These are phyloP conservation scores for Atractosteus spatula DNA, from an alignment of 2,113 vertebrate species.

Conservation along the genomic window DNA sequence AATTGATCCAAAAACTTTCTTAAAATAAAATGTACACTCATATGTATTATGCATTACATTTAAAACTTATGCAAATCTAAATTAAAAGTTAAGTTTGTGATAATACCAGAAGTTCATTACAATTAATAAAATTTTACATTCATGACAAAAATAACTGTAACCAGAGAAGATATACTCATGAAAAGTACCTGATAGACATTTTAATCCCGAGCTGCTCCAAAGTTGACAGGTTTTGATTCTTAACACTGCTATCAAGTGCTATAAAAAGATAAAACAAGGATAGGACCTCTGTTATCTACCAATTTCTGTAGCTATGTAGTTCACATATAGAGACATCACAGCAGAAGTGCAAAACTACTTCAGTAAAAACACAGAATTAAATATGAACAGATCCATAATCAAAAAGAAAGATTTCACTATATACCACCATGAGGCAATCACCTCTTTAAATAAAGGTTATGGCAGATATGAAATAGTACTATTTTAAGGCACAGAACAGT, in stretches of 20 bases:
- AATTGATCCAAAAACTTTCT: no score
- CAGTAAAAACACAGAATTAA: not conserved
- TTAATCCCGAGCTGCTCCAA: conserved; percentile 73
- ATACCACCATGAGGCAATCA: not conserved
- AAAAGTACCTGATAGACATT: conserved; percentile 69
- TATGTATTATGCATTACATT: no score
- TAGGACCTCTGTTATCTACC: not conserved
- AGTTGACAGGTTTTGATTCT: conserved; percentile 61
- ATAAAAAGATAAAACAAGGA: conserved; percentile 41
- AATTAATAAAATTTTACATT: not conserved
- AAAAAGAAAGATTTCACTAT: not conserved
- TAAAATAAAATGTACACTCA: no score
- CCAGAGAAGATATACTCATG: no score
- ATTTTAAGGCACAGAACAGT: no score
- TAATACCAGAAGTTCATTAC: not conserved
- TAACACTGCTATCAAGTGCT: conserved; percentile 55
- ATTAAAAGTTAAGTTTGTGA: no score
- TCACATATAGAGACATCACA: not conserved
- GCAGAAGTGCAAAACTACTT: no score
- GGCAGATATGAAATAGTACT: no score
- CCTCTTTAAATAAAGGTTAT: no score
- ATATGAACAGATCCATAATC: not conserved
- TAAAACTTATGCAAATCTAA: no score
- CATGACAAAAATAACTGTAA: not conserved
- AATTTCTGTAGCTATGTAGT: not conserved